Evolutionary conservation across 2,888 invertebrate species (phyloP).

Genomic region (Ornithoptera alexandrae): DNA sequence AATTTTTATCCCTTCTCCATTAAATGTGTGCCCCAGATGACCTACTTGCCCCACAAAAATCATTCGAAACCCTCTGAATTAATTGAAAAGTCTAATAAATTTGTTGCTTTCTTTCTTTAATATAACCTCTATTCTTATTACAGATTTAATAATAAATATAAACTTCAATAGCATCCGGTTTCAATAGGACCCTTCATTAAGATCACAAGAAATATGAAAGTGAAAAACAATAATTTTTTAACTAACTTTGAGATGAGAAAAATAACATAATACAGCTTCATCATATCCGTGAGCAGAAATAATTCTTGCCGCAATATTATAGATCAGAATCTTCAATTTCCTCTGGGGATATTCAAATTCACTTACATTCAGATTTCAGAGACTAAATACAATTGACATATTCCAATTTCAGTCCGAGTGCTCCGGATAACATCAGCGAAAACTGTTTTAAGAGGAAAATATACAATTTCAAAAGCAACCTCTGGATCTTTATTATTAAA

Average conservation of each 20-base stretch:
- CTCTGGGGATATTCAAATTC: slow-evolving; percentile 22
- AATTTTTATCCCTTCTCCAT: too few relatives aligned
- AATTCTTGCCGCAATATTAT: slow-evolving; percentile 23
- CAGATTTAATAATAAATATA: too few relatives aligned
- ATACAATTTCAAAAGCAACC: slow-evolving; percentile 5
- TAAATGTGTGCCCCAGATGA: too few relatives aligned
- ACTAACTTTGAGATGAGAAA: background rate
- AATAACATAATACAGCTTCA: background rate
- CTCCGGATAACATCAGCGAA: slow-evolving; percentile 16
- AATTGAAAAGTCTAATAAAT: too few relatives aligned
- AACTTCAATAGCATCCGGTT: too few relatives aligned
- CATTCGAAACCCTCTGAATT: too few relatives aligned
- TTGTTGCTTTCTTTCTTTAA: too few relatives aligned
- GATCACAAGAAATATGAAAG: too few relatives aligned
- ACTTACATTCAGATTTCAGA: slow-evolving; percentile 7
- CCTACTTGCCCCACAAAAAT: too few relatives aligned
- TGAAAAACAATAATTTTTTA: background rate
- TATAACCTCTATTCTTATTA: too few relatives aligned
- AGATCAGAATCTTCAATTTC: slow-evolving; percentile 28
- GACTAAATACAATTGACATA: slow-evolving; percentile 25
- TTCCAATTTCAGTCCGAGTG: slow-evolving; percentile 7
- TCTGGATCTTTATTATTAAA: background rate
- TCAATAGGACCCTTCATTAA: too few relatives aligned
- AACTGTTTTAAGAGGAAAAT: background rate
- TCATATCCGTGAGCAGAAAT: slow-evolving; percentile 16